These are phyloP conservation scores for Lutjanus campechanus DNA, from an alignment of 2,797 vertebrate genomes.

Conservation along the genomic window DNA sequence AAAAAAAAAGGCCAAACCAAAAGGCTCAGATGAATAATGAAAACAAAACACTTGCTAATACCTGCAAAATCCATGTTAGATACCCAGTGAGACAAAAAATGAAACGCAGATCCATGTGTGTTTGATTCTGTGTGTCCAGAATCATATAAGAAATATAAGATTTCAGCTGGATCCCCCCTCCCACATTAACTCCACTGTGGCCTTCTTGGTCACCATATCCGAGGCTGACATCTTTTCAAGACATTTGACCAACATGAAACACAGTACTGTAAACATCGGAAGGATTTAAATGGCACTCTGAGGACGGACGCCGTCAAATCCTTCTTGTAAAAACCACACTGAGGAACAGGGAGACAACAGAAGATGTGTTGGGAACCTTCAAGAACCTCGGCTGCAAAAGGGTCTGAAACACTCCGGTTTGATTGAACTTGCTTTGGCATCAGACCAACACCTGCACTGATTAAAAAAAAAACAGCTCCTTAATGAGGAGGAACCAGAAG, in stretches of 20 bases:
- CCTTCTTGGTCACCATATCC: slow-evolving; percentile 44
- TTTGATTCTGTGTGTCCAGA: slow-evolving; percentile 36
- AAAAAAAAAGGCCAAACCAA: slow-evolving; percentile 46
- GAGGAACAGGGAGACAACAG: slow-evolving; percentile 45
- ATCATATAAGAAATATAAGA: slow-evolving; percentile 32
- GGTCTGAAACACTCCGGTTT: slow-evolving; percentile 60
- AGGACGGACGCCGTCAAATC: slow-evolving; percentile 75
- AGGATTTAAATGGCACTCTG: slow-evolving; percentile 80
- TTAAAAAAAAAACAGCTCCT: slow-evolving; percentile 12
- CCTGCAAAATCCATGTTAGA: slow-evolving; percentile 41
- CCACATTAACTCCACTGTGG: slow-evolving; percentile 9
- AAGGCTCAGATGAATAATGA: slow-evolving; percentile 38
- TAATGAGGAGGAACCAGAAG: slow-evolving; percentile 24
- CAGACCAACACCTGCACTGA: slow-evolving; percentile 34
- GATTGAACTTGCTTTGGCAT: slow-evolving; percentile 49
- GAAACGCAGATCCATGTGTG: slow-evolving; percentile 26
- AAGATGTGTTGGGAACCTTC: slow-evolving; percentile 24
- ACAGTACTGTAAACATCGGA: slow-evolving; percentile 74
- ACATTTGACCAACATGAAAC: slow-evolving; percentile 67
- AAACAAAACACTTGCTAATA: slow-evolving; percentile 35
- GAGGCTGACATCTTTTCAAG: slow-evolving; percentile 58
- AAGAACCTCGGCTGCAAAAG: slow-evolving; percentile 51
- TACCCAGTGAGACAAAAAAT: slow-evolving; percentile 38
- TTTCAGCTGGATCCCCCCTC: slow-evolving; percentile 40
- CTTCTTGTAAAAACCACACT: slow-evolving; percentile 73